Evolutionary conservation across 2,797 vertebrate genomes (phyloP), one percentile per base, ranked within the genome.

Genomic region (Chlorospingus flavigularis): DNA sequence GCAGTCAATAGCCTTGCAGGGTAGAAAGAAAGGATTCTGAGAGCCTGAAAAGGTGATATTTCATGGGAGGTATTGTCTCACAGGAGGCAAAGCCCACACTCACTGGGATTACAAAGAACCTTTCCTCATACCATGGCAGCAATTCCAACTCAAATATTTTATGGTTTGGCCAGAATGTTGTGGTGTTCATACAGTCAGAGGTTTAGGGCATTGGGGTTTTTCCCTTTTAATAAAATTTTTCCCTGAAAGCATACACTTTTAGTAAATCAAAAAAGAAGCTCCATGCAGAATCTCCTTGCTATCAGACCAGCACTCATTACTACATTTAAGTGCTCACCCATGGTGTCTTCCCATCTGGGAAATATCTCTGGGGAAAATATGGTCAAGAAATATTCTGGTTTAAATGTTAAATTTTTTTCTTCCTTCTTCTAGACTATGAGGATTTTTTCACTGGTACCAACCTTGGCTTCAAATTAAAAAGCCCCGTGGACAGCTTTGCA

Each of bases 61-160:
- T 90, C 74, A 77, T 51, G 54, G 81, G 81, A 92, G 72, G 65
- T 77, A 88, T 21, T 12, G 0, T 86, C 83, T 73, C 6, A 0
- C 60, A 82, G 81, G 50, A 90, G 71, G 88, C 53, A 76, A 92
- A 90, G 67, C 74, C 88, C 88, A 89, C 63, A 91, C 61, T 94
- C 65, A 62, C 0, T 37, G 16, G 35, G 57, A 39, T 53, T 88
- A 73, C 63, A 63, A 74, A 92, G 48, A 90, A 63, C 37, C 68
- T 82, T 63, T 79, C 74, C 95, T n/a, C 35, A 50, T 25, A 84
- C 15, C 14, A 45, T 13, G 7, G 67, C 61, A 95, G 50, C 21
- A 72, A 73, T 58, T 92, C 75, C 65, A 85, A 76, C 62, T 67
- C 31, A 87, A 91, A 67, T 92, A 95, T 47, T 90, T 95, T 51